Evolutionary conservation across 2,888 invertebrate genomes (phyloP).

Genomic region (Myopa tessellatipennis): DNA sequence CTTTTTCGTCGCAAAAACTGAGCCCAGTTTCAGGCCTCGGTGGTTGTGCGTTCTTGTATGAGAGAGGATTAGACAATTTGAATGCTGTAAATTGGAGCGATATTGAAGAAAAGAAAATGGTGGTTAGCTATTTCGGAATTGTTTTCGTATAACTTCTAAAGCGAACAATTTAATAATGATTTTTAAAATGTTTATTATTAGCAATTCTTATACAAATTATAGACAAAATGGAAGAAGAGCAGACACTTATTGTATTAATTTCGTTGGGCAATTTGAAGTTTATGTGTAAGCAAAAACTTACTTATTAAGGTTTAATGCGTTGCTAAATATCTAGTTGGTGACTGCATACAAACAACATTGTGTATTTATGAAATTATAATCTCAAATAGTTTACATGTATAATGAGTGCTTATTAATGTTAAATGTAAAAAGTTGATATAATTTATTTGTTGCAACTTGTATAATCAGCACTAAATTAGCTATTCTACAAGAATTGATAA

Average conservation of each 20-base stretch:
- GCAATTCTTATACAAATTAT: too few species aligned
- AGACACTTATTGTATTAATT: too few species aligned
- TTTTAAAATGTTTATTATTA: too few species aligned
- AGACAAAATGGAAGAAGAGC: too few species aligned
- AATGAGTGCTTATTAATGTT: not conserved
- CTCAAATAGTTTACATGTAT: not conserved
- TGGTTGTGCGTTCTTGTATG: slow-evolving; percentile 43
- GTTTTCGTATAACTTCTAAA: not conserved
- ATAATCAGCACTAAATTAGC: not conserved
- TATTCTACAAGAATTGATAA: slow-evolving; percentile 12
- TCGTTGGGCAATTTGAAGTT: too few species aligned
- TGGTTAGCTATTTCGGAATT: not conserved
- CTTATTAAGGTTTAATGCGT: too few species aligned
- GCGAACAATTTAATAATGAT: not conserved
- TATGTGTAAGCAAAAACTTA: too few species aligned
- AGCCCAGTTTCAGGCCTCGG: slow-evolving; percentile 37
- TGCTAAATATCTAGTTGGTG: too few species aligned
- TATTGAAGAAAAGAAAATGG: not conserved
- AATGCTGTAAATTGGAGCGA: slow-evolving; percentile 38
- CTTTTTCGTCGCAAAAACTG: slow-evolving; percentile 53
- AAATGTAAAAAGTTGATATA: not conserved
- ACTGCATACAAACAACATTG: too few species aligned
- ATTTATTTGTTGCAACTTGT: not conserved
- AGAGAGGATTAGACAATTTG: slow-evolving; percentile 40
- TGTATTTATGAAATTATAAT: too few species aligned